Conservation (phyloP, 2,797 vertebrate genomes). For the Natrix natrix region DNA sequence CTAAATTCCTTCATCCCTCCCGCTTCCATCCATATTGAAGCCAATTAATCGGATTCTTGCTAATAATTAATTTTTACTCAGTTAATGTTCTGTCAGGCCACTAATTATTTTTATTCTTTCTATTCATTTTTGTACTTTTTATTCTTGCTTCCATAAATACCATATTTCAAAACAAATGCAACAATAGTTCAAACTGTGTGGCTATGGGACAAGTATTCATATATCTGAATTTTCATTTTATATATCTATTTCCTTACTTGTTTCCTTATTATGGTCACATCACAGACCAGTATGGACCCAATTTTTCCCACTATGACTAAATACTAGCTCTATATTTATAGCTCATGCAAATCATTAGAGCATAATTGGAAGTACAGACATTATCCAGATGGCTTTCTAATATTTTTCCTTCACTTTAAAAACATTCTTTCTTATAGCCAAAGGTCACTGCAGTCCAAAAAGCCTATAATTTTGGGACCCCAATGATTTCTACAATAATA, state of each 20-base stretch:
- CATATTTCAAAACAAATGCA: slow-evolving; percentile 20
- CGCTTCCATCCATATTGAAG: neutral
- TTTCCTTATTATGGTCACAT: neutral
- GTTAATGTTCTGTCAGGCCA: neutral
- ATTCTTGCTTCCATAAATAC: neutral
- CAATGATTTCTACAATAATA: slow-evolving; percentile 32
- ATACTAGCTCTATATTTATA: slow-evolving; percentile 22
- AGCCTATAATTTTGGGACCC: neutral
- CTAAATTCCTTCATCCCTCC: neutral
- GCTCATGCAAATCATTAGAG: slow-evolving; percentile 24
- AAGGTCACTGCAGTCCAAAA: slow-evolving; percentile 3
- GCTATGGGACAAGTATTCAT: slow-evolving; percentile 4
- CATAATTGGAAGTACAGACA: neutral
- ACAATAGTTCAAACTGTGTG: slow-evolving; percentile 44
- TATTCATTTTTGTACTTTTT: neutral
- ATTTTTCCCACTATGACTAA: neutral
- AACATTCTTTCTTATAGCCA: neutral
- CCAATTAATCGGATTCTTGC: neutral
- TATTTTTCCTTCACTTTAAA: neutral
- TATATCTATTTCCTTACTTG: neutral
- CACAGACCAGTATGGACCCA: neutral
- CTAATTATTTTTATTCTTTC: neutral
- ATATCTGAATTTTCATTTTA: slow-evolving; percentile 37
- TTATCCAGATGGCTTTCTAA: neutral
- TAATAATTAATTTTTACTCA: neutral